phyloP scores from a whole-genome alignment of 2,113 vertebrate species.

The Sorex araneus region DNA sequence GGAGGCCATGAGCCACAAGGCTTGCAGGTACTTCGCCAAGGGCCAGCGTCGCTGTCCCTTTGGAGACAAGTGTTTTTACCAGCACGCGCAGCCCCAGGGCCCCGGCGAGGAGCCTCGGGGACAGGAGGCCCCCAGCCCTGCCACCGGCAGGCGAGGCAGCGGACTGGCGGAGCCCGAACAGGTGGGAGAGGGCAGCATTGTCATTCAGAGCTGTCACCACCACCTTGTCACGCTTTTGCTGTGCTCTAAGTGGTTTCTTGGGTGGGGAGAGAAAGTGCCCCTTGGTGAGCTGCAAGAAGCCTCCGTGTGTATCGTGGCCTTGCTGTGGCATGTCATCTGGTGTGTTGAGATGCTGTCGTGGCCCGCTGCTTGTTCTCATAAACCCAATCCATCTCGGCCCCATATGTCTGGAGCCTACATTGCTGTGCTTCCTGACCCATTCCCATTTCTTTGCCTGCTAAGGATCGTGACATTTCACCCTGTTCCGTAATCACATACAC shows the following conservation, averaged over 20 bases:
- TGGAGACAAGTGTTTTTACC: slow-evolving; percentile 97
- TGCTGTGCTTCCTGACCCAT: too few relatives aligned
- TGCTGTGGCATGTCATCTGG: slow-evolving; percentile 59
- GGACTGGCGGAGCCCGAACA: slow-evolving; percentile 6
- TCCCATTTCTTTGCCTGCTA: too few relatives aligned
- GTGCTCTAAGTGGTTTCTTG: slow-evolving; percentile 71
- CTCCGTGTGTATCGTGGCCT: slow-evolving; percentile 44
- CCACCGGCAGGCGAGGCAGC: neutral
- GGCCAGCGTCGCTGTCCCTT: slow-evolving; percentile 96
- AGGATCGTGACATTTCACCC: slow-evolving; percentile 58
- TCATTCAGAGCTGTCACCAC: slow-evolving; percentile 48
- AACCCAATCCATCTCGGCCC: slow-evolving; percentile 1
- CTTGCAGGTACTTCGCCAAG: slow-evolving; percentile 96
- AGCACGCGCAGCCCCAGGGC: slow-evolving; percentile 95
- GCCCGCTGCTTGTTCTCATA: slow-evolving; percentile 52
- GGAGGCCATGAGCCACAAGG: slow-evolving; percentile 96
- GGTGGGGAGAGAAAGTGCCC: neutral
- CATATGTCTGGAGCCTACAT: neutral
- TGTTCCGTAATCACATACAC: neutral
- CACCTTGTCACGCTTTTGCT: slow-evolving; percentile 59
- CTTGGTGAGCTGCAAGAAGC: too few relatives aligned
- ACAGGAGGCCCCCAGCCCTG: slow-evolving; percentile 63
- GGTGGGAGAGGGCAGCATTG: slow-evolving; percentile 49
- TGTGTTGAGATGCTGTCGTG: slow-evolving; percentile 53
- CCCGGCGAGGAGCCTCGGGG: slow-evolving; percentile 93